phyloP scores from a whole-genome alignment of 2,113 vertebrate genomes.

The Felis chaus region DNA sequence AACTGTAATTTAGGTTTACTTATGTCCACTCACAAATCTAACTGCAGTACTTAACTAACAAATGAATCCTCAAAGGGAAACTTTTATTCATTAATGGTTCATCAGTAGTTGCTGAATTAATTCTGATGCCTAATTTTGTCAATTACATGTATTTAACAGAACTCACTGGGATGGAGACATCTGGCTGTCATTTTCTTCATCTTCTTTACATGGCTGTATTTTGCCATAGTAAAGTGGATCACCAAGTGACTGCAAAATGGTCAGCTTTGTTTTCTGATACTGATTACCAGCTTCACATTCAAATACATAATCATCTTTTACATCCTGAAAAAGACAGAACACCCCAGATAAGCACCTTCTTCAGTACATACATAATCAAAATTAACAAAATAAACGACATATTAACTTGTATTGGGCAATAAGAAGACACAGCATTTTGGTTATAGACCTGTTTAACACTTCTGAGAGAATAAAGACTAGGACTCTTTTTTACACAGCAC shows the following conservation, averaged over 20 bases:
- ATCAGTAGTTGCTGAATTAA: neutral
- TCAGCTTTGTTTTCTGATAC: constrained; percentile 94
- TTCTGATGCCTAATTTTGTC: neutral
- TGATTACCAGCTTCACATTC: constrained; percentile 96
- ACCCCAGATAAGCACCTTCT: constrained; percentile 23
- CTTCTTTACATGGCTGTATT: constrained; percentile 94
- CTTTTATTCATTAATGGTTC: neutral
- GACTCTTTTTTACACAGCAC: neutral
- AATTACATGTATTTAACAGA: neutral
- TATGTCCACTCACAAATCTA: neutral
- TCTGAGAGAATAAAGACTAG: neutral
- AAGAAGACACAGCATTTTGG: neutral
- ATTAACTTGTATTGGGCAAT: neutral
- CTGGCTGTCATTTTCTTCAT: constrained; percentile 89
- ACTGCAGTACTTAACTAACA: neutral
- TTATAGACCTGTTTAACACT: neutral
- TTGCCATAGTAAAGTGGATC: constrained; percentile 97
- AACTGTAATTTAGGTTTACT: neutral
- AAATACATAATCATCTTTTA: constrained; percentile 97
- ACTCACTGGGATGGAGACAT: constrained; percentile 95
- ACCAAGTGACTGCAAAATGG: constrained; percentile 95
- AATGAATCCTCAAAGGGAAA: neutral
- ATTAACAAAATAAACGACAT: neutral
- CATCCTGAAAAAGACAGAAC: constrained; percentile 87
- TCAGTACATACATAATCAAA: neutral